A percentile compares a stretch with the other conserved stretches of the same genome.
These are phyloP conservation scores for Reticulitermes speratus DNA, from an alignment of 1,140 invertebrate genomes.

Conservation along the genomic window DNA sequence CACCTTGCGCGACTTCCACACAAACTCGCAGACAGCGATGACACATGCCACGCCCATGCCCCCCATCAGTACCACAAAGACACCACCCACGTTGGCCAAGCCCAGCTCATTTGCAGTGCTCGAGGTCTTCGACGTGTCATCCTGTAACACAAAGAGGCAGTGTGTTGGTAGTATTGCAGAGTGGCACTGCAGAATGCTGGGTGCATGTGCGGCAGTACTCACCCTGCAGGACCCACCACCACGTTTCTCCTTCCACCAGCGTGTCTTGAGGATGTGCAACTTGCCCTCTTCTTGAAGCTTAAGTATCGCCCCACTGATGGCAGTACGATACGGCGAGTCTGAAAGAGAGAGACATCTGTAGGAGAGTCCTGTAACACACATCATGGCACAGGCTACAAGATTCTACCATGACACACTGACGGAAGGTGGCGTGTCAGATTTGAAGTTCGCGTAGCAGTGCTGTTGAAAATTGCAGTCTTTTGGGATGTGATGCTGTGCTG, in stretches of 20 bases:
- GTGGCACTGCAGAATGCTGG: background rate
- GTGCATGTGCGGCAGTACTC: constrained; percentile 41
- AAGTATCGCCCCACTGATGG: constrained; percentile 83
- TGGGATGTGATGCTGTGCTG: no score
- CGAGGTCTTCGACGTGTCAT: constrained; percentile 79
- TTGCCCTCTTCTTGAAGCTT: constrained; percentile 92
- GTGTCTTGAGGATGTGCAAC: constrained; percentile 86
- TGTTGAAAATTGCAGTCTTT: no score
- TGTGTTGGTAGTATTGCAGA: constrained; percentile 22
- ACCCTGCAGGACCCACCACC: constrained; percentile 80
- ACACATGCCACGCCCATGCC: constrained; percentile 87
- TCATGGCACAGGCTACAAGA: background rate
- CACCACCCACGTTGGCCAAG: constrained; percentile 90
- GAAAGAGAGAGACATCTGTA: constrained; percentile 36
- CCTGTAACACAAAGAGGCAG: constrained; percentile 50
- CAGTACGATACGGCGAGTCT: constrained; percentile 85
- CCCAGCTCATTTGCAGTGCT: constrained; percentile 82
- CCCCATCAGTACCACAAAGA: constrained; percentile 91
- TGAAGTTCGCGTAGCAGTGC: no score
- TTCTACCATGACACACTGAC: background rate
- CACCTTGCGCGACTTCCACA: constrained; percentile 91
- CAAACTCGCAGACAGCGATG: constrained; percentile 87
- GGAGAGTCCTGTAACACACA: no score
- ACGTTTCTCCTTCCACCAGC: constrained; percentile 93
- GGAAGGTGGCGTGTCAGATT: background rate